Base-by-base conservation (phyloP, 2,797 vertebrate species). In the Discoglossus pictus region DNA sequence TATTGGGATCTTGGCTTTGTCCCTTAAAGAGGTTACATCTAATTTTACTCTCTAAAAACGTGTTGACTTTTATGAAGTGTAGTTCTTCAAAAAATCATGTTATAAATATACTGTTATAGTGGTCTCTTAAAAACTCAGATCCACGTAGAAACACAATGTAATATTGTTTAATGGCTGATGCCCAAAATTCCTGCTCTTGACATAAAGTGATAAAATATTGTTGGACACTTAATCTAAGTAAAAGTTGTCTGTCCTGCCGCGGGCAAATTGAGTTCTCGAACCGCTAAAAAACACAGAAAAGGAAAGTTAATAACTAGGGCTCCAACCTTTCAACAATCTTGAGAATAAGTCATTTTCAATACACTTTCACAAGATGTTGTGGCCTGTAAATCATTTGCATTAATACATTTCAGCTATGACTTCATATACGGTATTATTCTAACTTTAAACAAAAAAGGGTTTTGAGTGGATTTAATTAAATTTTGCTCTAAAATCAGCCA, bases 401-500 rank as follows among this genome's bases (percentile, higher is more conserved):
- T 50, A 63, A 48, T 50, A 63, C 25, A 50, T 51, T 62, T 55
- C 38, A 63, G 60, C 36, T 50, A 70, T 63, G 24, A 50, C 52
- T 58, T 63, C 43, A 70, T 47, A 24, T 53, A 46, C 27, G 36
- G 27, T 31, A 47, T 62, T 62, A 55, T 42, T 68, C 12, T 54
- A 61, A 60, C 38, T 53, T n/a, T 52, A 52, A 60, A 60, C 53
- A 67, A 40, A 62, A 51, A 17, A 54, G 51, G 18, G 21, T 44
- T 54, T 65, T 54, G 8, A 63, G 67, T 50, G 51, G 40, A 70
- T 63, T 63, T 63, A 70, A 70, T 70, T 63, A 63, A 42, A 63
- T 58, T 50, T 63, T 31, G 68, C 17, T n/a, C 61, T 58, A 63
- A 63, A 38, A 56, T 40, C 52, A 34, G 27, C 43, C 53, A 63